Evolutionary conservation across 2,113 vertebrate genomes (phyloP).

Genomic region (Channa maculata): DNA sequence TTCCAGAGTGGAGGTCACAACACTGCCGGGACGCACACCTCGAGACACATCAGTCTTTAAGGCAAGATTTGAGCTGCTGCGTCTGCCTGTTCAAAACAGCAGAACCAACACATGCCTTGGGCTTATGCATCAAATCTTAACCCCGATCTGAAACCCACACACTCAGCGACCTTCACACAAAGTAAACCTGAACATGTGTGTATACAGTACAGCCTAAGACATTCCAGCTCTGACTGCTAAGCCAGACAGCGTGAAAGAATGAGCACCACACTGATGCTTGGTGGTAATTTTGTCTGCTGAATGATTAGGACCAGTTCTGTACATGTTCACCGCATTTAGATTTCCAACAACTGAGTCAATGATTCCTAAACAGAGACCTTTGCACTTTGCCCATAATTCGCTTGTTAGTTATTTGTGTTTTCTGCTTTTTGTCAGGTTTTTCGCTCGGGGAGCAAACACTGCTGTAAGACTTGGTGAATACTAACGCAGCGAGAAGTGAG

Average conservation of each 20-base stretch:
- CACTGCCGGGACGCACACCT: slow-evolving; percentile 13
- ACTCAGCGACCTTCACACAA: neutral
- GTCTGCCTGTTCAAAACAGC: slow-evolving; percentile 2
- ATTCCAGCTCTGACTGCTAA: slow-evolving; percentile 44
- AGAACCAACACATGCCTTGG: neutral
- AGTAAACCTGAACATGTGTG: slow-evolving; percentile 40
- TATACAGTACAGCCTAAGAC: slow-evolving; percentile 28
- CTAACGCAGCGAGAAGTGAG: slow-evolving; percentile 9
- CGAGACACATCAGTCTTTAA: neutral
- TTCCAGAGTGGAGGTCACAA: slow-evolving; percentile 44
- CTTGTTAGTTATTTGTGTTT: slow-evolving; percentile 17
- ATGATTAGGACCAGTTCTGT: slow-evolving; percentile 38
- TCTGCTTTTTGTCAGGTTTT: neutral
- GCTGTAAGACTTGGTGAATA: neutral
- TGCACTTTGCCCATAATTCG: slow-evolving; percentile 20
- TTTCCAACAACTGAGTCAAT: slow-evolving; percentile 34
- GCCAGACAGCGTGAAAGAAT: slow-evolving; percentile 48
- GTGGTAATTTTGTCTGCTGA: slow-evolving; percentile 51
- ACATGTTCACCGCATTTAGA: slow-evolving; percentile 26
- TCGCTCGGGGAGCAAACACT: slow-evolving; percentile 15
- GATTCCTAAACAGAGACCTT: slow-evolving; percentile 33
- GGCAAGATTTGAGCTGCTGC: neutral
- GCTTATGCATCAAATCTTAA: neutral
- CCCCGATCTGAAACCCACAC: neutral
- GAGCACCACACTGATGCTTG: slow-evolving; percentile 28